Conservation (phyloP, 23 tunicate species). For the Ciona savignyi region DNA sequence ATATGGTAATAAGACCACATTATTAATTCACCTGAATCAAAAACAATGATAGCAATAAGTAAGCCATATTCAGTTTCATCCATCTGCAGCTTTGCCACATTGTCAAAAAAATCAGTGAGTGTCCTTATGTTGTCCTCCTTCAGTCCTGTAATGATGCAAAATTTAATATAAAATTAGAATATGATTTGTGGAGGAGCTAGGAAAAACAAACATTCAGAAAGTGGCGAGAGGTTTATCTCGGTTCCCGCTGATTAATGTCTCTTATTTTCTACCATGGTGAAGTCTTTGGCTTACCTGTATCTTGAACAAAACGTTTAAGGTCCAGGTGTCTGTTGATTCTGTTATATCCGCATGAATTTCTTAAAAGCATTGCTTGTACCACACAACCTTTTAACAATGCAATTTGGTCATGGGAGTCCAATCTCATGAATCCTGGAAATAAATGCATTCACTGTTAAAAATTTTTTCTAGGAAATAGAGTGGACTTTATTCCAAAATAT, state of each 20-base stretch:
- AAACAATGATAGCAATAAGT: constrained; percentile 65
- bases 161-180: too few relatives aligned
- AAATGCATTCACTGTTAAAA: too few relatives aligned
- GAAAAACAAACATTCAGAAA: too few relatives aligned
- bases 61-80: constrained; percentile 77
- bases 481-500: too few relatives aligned
- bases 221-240: too few relatives aligned
- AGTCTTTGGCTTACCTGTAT: constrained; percentile 34
- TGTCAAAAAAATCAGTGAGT: constrained; percentile 46
- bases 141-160: constrained; percentile 42
- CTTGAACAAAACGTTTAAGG: constrained; percentile 11
- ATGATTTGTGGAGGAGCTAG: too few relatives aligned
- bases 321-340: constrained; percentile 9
- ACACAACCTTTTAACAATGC: constrained; percentile 77
- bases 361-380: constrained; percentile 51
- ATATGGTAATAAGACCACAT: too few relatives aligned
- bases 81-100: constrained; percentile 25
- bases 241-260: too few relatives aligned
- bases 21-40: constrained; percentile 70
- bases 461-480: too few relatives aligned
- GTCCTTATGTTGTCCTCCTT: constrained; percentile 25
- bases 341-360: constrained; percentile 69
- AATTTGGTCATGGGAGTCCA: constrained; percentile 65
- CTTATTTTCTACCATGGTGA: too few relatives aligned
- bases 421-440: constrained; percentile 43